Base-by-base conservation (phyloP, 2,113 vertebrate species). In the Bubo bubo region DNA sequence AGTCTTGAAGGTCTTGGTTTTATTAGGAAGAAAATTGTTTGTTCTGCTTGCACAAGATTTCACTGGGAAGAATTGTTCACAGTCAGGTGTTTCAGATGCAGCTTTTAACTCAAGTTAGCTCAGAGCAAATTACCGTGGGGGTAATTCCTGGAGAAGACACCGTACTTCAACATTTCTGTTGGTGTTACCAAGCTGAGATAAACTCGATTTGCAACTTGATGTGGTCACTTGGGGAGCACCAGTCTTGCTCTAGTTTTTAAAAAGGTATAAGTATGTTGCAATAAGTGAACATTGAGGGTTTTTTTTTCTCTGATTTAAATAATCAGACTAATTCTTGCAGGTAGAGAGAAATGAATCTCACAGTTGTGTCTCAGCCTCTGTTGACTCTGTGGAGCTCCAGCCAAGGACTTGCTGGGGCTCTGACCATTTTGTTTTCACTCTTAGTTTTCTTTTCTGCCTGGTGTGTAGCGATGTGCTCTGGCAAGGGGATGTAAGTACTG, bases 1-100 rank as follows among this genome's bases (percentile, higher is more conserved):
- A 0, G 18, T 77, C 76, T 67, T 37, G 80, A 94, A 89, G 53
- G 88, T 24, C 95, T 97, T 96, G 95, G 77, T 95, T 95, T 95
- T 93, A 96, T 95, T 94, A 96, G 89, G 94, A 91, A 72, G 70
- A 93, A 95, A 95, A 93, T 92, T 84, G 64, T 94, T 96, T 95
- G 79, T 58, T 95, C 93, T 95, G 77, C 87, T 93, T 72, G 85
- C 91, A 79, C 77, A 75, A 84, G 66, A 85, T 66, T 95, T 95
- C 0, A 0, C 84, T 91, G 95, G 90, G 87, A 91, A 79, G 7
- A 14, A 92, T 85, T 85, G 62, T 82, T 96, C 79, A 71, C 70
- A 93, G 92, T 95, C 95, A 97, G 95, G 96, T 97, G 96, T 80
- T 95, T 88, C 90, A 47, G 74, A 39, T 3, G 7, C 53, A 59